Base-by-base conservation (phyloP, 2,888 invertebrate genomes). In the Megaustenia siamemsis region DNA sequence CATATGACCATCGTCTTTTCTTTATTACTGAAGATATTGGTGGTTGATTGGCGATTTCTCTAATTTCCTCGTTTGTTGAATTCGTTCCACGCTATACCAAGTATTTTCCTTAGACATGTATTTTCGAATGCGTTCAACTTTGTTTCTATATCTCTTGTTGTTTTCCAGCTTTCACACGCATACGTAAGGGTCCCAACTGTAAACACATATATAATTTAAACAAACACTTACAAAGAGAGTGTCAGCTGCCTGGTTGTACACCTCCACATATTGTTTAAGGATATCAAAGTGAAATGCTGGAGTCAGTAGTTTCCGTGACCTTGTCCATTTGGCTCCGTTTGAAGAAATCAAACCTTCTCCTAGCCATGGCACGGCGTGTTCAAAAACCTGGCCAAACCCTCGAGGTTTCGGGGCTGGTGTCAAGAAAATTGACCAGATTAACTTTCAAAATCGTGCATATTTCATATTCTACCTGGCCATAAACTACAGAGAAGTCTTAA, bases 331-430 rank as follows among this genome's bases (percentile, higher is more conserved):
- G 60, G 87, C 78, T 10, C 91, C 91, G 21, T 88, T 88, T 1
- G 90, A 88, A n/a, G 90, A 82, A 75, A 91, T 83, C 32, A 91
- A 84, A 4, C 91, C 91, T 40, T 89, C 89, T 5, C 91, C 91
- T n/a, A 91, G 71, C 91, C 91, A 91, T 0, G 90, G 90, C 12
- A 88, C 43, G 0, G 87, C 90, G 63, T 88, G 86, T 40, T 89
- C 85, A 77, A 90, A 91, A 49, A 63, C 71, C 8, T 32, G 75
- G 18, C 75, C 75, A 76, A 76, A 76, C 28, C 75, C 75, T 49
- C 75, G 18, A 2, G 82, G 45, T 43, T 86, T 86, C 24, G 85
- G 85, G 10, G 77, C 85, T 85, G 82, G 15, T 10, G 21, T 66
- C n/a, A 56, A 21, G 21, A n/a, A 21, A 56, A 15, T 10, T 56